These are phyloP conservation scores for Pangasianodon hypophthalmus DNA, from an alignment of 2,113 vertebrate species.

Conservation along the genomic window DNA sequence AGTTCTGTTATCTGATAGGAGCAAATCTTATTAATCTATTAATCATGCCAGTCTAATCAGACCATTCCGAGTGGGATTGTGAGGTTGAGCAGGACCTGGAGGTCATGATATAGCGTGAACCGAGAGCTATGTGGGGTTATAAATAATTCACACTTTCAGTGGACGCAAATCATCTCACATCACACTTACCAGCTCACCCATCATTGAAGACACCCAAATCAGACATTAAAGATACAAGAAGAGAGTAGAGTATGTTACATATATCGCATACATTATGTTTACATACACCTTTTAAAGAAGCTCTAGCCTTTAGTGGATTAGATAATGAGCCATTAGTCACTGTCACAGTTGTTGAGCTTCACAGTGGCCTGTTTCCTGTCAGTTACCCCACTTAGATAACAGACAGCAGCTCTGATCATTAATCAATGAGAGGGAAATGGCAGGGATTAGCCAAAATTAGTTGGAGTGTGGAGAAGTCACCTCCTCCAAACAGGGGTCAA, in stretches of 20 bases:
- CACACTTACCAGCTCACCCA: background rate
- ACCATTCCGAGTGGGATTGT: background rate
- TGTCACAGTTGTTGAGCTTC: background rate
- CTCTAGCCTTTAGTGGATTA: conserved; percentile 26
- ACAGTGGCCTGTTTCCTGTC: conserved; percentile 49
- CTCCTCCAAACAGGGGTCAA: conserved; percentile 61
- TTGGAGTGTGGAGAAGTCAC: conserved; percentile 67
- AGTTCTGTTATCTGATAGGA: background rate
- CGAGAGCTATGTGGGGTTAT: background rate
- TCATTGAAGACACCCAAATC: too few relatives aligned
- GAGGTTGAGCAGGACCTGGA: background rate
- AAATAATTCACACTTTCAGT: background rate
- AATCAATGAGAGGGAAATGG: conserved; percentile 77
- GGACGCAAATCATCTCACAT: background rate
- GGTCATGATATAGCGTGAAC: background rate
- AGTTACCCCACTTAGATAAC: conserved; percentile 64
- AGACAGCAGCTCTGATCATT: conserved; percentile 68
- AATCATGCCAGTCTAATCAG: background rate
- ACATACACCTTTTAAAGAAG: conserved; percentile 8
- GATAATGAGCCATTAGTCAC: conserved; percentile 20
- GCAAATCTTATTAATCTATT: background rate
- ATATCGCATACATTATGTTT: background rate
- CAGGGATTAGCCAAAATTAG: conserved; percentile 77
- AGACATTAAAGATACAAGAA: background rate
- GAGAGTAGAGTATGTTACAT: background rate